Conservation (phyloP, 2,888 invertebrate species). For the Macrophya annulata region DNA sequence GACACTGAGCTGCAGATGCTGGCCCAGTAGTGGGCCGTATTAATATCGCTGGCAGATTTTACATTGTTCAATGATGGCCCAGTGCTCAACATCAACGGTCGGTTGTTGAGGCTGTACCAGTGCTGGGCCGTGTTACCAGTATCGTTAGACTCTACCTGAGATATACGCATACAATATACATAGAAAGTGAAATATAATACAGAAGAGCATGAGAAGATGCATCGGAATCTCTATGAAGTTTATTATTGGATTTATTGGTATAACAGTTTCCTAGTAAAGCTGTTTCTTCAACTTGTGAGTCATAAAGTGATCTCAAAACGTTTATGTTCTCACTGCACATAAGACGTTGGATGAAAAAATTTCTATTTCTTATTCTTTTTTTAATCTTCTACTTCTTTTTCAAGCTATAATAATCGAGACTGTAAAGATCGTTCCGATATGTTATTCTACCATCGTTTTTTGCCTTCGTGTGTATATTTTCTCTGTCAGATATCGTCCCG, state of each 20-base stretch:
- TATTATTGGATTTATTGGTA: slow-evolving; percentile 7
- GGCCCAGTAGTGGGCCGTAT: too few relatives aligned
- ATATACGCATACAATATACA: too few relatives aligned
- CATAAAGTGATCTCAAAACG: slow-evolving; percentile 5
- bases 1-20: too few relatives aligned
- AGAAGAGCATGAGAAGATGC: not conserved
- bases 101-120: too few relatives aligned
- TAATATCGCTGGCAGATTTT: too few relatives aligned
- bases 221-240: not conserved
- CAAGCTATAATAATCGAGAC: slow-evolving; percentile 1
- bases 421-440: not conserved
- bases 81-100: too few relatives aligned
- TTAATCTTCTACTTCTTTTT: not conserved
- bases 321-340: not conserved
- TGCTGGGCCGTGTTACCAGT: too few relatives aligned
- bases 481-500: not conserved
- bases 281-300: not conserved
- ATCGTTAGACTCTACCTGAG: too few relatives aligned
- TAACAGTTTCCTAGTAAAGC: not conserved
- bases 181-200: not conserved
- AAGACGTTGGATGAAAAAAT: not conserved
- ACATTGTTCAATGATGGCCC: too few relatives aligned
- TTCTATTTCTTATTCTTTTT: not conserved
- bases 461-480: not conserved
- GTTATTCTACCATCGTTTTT: not conserved